phyloP scores from a whole-genome alignment of 2,113 vertebrate species.

The Gila orcuttii region DNA sequence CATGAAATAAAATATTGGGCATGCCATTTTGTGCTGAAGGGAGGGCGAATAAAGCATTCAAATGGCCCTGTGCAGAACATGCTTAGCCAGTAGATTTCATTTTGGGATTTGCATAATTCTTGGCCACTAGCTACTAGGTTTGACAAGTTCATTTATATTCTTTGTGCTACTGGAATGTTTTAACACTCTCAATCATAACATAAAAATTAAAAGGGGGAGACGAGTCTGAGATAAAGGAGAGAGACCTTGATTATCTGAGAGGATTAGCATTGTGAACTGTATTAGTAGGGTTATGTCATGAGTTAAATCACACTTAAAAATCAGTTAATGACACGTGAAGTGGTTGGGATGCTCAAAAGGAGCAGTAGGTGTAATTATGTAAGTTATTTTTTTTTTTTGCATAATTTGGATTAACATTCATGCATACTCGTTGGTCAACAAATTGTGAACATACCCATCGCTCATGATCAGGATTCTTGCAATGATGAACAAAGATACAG shows the following conservation, averaged over 20 bases:
- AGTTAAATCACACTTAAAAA: not conserved
- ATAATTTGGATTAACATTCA: conserved; percentile 59
- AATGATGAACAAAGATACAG: conserved; percentile 77
- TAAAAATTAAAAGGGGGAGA: not conserved
- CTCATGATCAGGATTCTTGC: conserved; percentile 83
- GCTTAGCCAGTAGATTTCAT: conserved; percentile 58
- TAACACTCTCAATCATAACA: conserved; percentile 1
- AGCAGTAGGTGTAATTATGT: not conserved
- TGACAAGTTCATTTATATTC: conserved; percentile 56
- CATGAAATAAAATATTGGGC: not conserved
- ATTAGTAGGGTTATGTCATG: conserved; percentile 3
- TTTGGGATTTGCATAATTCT: conserved; percentile 63
- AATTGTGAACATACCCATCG: conserved; percentile 84
- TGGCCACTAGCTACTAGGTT: conserved; percentile 32
- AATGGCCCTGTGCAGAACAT: conserved; percentile 58
- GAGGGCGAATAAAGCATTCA: conserved; percentile 50
- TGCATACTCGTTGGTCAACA: conserved; percentile 74
- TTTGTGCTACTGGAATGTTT: not conserved
- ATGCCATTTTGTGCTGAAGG: conserved; percentile 34
- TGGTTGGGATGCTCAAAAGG: not conserved
- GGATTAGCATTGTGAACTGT: conserved; percentile 6
- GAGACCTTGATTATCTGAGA: not conserved
- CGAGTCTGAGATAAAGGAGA: not conserved
- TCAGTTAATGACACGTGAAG: conserved; percentile 2
- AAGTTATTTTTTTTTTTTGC: not conserved